Evolutionary conservation across 1,140 invertebrate genomes (phyloP), one percentile per base, ranked within the genome.

Genomic region (Nephotettix cincticeps): DNA sequence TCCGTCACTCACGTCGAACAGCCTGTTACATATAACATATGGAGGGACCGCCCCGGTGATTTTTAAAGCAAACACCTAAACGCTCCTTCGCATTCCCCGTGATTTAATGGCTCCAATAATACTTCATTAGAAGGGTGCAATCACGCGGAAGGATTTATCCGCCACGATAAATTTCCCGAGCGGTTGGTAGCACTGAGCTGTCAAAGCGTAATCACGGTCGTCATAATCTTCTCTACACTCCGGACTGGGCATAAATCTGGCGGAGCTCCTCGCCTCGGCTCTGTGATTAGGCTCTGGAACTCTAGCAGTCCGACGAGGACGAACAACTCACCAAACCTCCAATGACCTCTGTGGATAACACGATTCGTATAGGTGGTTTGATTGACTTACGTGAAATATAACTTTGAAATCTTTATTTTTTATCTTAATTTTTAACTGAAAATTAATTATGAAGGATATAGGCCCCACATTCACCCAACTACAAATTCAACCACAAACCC

Each of bases 141-240:
- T 61, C 23, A 61, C 6, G 56, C 19, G 47, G 14, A n/a, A 64
- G 61, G 61, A 32, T 28, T 64, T 64, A 64, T 67, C 36, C 32
- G 30, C 11, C 23, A 25, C 32, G 64, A 67, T 67, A 67, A 67
- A 67, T 67, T 45, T 45, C 21, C n/a, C 40, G 21, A 25, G 61
- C 27, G 61, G 61, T 67, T 45, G 64, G 64, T 67, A 67, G 64
- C 64, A 43, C 9, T 45, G 40, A 27, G 17, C 64, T 67, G 64
- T 67, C 64, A 67, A 43, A 45, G 27, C 27, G 36, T 67, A 67
- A 67, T 67, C 64, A 67, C 64, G 27, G 32, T 27, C 64, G 36
- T 67, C 64, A 67, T 67, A 67, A 58, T 58, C 54, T n/a, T 25
- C 21, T 28, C n/a, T 25, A 58, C 54, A 58, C 54, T n/a, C 54